Base-by-base conservation (phyloP, 2,797 vertebrate genomes). In the Cuniculus paca region DNA sequence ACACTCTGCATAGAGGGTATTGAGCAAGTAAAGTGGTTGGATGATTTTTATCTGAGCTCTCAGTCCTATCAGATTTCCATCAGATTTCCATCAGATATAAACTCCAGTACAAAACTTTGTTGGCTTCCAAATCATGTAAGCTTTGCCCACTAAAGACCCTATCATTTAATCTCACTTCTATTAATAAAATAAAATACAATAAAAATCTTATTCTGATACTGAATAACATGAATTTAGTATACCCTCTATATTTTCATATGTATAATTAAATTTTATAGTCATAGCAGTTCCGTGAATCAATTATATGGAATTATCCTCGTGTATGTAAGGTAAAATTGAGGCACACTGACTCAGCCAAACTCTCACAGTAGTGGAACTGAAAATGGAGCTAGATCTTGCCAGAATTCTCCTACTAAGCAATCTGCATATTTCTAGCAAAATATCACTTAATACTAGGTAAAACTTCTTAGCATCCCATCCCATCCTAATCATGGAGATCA, bases 111-210 rank as follows among this genome's bases (percentile, higher is more conserved):
- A 39, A 90, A 17, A 17, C 0, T n/a, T 60, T 28, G 6, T 52
- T 78, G 74, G 26, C 19, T 95, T 91, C 77, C 58, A 96, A 91
- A 91, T 78, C 65, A 61, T 24, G 54, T 45, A 74, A 16, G 39
- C 16, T 96, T 95, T 95, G 94, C 65, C 87, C 54, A 88, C 85
- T 70, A 94, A 77, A 39, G 58, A 82, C 78, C 75, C 75, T 70
- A 91, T 48, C 16, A 61, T n/a, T 56, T 89, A 85, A 45, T 68
- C 82, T 93, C 52, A 24, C 70, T 61, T 91, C 39, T 88, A 10
- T 54, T 39, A 83, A 83, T 65, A 91, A 85, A 68, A 80, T 63
- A 83, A 87, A 90, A 52, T 39, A 90, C n/a, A 77, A 87, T 65
- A 70, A 80, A 90, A 6, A 94, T 45, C 8, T 79, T 80, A 85